phyloP scores from a whole-genome alignment of 1,140 invertebrate species.

The Drosophila bocki region DNA sequence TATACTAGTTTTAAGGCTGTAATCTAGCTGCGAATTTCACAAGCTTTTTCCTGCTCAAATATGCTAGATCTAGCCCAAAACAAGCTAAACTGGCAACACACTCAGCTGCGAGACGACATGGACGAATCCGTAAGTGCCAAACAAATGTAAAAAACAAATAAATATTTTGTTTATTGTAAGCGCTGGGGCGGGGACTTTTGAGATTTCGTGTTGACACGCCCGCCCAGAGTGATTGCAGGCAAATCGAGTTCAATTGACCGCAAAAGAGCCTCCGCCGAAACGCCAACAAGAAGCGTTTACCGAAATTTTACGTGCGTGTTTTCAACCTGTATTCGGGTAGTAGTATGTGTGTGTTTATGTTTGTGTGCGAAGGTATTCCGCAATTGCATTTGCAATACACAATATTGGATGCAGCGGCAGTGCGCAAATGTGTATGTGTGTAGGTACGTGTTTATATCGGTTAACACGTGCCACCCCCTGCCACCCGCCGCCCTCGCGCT shows the following conservation, averaged over 20 bases:
- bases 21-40: no score
- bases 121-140: conserved; percentile 17
- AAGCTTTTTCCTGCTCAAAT: no score
- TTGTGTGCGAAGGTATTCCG: conserved; percentile 13
- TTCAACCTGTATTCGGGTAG: conserved; percentile 44
- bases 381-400: conserved; percentile 11
- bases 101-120: conserved; percentile 2
- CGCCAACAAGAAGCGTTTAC: conserved; percentile 14
- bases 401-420: conserved; percentile 7
- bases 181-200: neutral
- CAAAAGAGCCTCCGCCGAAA: conserved; percentile 2
- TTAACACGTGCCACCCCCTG: conserved; percentile 43
- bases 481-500: neutral
- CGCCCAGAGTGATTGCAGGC: neutral
- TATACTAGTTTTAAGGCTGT: no score
- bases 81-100: no score
- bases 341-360: conserved; percentile 21
- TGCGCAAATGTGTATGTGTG: conserved; percentile 18
- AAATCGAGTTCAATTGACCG: neutral
- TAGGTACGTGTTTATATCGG: conserved; percentile 37
- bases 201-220: neutral
- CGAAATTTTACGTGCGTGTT: conserved; percentile 45
- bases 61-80: no score
- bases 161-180: conserved; percentile 12
- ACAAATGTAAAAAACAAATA: conserved; percentile 12